Percentiles rank a stretch among this genome's conserved stretches.
These are phyloP conservation scores for Pygoscelis adeliae DNA, from an alignment of 2,113 vertebrate genomes.

Conservation along the genomic window DNA sequence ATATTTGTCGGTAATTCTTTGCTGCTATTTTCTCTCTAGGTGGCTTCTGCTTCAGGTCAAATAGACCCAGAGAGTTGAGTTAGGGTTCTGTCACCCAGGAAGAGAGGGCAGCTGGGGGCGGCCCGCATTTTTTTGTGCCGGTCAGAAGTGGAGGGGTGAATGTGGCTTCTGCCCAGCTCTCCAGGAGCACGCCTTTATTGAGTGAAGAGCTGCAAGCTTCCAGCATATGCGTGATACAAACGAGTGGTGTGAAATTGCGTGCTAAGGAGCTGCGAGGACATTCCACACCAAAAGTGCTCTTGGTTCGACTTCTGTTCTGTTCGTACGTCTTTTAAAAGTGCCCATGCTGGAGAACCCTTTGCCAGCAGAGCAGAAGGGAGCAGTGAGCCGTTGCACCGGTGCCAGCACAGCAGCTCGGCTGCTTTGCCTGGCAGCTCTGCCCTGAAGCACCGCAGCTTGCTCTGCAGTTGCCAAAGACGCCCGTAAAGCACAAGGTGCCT, in stretches of 20 bases:
- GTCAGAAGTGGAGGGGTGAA: not conserved
- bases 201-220: not conserved
- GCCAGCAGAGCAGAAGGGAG: not conserved
- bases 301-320: not conserved
- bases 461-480: not conserved
- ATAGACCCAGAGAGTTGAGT: not conserved
- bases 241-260: rapidly evolving
- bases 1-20: not conserved
- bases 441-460: not conserved
- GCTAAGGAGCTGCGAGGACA: not conserved
- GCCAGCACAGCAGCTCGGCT: not conserved
- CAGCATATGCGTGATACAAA: rapidly evolving
- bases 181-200: not conserved
- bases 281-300: not conserved
- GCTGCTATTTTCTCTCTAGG: not conserved
- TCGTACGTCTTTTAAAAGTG: not conserved
- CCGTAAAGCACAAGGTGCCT: not conserved
- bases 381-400: rapidly evolving
- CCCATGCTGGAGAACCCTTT: not conserved
- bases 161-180: not conserved
- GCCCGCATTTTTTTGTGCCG: rapidly evolving
- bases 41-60: not conserved
- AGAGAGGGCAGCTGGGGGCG: rapidly evolving
- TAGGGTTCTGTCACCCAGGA: not conserved
- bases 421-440: not conserved